phyloP scores from a whole-genome alignment of 2,113 vertebrate species.

The Pelecanoides urinatrix region DNA sequence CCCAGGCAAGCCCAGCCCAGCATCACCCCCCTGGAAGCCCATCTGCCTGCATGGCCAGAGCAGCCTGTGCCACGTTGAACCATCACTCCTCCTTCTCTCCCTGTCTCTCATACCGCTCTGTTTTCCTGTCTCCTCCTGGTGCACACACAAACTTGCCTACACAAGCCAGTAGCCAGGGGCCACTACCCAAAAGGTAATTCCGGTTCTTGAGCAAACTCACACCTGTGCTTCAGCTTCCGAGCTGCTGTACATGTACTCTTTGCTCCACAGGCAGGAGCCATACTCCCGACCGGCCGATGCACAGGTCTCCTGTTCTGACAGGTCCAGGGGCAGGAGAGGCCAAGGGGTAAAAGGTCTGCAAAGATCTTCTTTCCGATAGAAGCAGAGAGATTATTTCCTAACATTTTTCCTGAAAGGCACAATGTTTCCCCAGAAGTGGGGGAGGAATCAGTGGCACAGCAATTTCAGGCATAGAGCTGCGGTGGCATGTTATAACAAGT shows the following conservation, averaged over 20 bases:
- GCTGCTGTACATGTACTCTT: not conserved
- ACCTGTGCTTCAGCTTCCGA: not conserved
- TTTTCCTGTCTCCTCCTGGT: not conserved
- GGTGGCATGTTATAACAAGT: not conserved
- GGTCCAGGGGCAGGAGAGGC: not conserved
- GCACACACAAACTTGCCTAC: not conserved
- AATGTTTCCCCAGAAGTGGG: not conserved
- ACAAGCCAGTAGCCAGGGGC: not conserved
- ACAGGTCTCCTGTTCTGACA: not conserved
- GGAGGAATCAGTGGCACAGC: not conserved
- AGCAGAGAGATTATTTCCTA: not conserved
- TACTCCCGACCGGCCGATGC: not conserved
- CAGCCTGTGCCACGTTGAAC: fast-evolving
- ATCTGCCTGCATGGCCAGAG: not conserved
- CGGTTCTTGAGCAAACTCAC: not conserved
- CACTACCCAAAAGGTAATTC: not conserved
- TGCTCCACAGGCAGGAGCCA: not conserved
- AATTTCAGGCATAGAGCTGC: not conserved
- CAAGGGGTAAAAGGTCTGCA: not conserved
- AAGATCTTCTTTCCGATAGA: not conserved
- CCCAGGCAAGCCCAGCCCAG: not conserved
- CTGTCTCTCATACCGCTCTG: not conserved
- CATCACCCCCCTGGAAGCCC: not conserved
- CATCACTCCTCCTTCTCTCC: not conserved
- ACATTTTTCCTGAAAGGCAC: not conserved